Base-by-base conservation (phyloP, 2,113 vertebrate species). In the Perca flavescens region DNA sequence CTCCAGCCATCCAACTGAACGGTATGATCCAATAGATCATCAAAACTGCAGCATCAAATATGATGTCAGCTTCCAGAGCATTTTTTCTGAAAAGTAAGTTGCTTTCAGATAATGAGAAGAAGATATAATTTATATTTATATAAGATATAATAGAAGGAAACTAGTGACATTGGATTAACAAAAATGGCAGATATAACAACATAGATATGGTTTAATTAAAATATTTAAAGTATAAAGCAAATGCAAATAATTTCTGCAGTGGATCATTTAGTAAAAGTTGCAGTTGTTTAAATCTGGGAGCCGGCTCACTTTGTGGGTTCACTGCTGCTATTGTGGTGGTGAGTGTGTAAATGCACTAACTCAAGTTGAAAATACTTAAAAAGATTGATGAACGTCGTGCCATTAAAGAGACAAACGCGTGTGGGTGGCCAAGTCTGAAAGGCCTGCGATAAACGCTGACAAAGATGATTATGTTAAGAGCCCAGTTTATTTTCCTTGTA, bases 1-100 rank as follows among this genome's bases (percentile, higher is more conserved):
- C 88, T 95, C 85, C n/a, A 96, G 94, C 85, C 95, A 98, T 84
- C 93, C 86, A 82, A 94, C 95, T 0, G 95, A 95, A 93, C 94
- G 96, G 98, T 99, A 95, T 22, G 83, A 43, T 25, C 28, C 57
- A 47, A 1, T 1, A 22, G 1, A 34, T 3, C 25, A 12, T 61
- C 40, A 67, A 14, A 47, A 25, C 31, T 68, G 54, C n/a, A 14
- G 10, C 13, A 5, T 43, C 61, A 28, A 8, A 25, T 28, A n/a
- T 6, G 25, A 52, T 21, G 47, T 63, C 58, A 61, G 58, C 58
- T 19, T 40, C 19, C 10, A 6, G 40, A 43, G 9, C 10, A 10
- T n/a, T 22, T 22, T 43, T 40, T 46, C 62, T 22, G 11, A 43
- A 46, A 22, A 64, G 3, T 14, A 43, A 67, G 9, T 31, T 22